Percentiles rank a stretch among this genome's conserved stretches.
Evolutionary conservation across 2,113 vertebrate species (phyloP).

Genomic region (Colius striatus): DNA sequence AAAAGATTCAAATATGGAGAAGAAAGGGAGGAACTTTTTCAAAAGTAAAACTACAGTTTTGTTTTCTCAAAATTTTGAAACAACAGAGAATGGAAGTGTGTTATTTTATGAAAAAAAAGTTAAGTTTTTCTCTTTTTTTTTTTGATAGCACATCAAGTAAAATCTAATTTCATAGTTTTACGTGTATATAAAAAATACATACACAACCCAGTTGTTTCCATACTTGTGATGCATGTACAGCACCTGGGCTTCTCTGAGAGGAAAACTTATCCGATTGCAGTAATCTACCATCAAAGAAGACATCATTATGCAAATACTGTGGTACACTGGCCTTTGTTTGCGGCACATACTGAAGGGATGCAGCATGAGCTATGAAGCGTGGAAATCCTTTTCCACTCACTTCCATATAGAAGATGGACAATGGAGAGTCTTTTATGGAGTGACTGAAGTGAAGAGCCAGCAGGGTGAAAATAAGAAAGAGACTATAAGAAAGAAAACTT

Average conservation of each 20-base stretch:
- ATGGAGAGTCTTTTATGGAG: neutral
- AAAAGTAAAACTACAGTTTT: neutral
- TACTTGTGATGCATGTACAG: neutral
- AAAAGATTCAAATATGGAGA: neutral
- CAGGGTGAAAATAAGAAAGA: neutral
- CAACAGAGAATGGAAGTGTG: neutral
- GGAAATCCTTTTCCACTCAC: slow-evolving; percentile 30
- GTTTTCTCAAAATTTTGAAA: slow-evolving; percentile 12
- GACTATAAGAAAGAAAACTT: slow-evolving; percentile 5
- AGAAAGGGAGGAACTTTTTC: neutral
- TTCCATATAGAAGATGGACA: neutral
- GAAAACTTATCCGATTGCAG: slow-evolving; percentile 6
- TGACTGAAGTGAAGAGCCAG: neutral
- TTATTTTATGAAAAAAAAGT: neutral
- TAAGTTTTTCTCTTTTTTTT: neutral
- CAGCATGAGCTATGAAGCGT: neutral
- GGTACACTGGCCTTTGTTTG: neutral
- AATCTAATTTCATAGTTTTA: slow-evolving; percentile 26
- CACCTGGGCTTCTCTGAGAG: neutral
- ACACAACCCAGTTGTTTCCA: slow-evolving; percentile 35
- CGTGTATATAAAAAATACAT: slow-evolving; percentile 49
- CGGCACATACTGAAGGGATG: neutral
- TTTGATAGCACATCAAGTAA: neutral
- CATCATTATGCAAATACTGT: neutral
- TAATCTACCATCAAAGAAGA: neutral